These are phyloP conservation scores for Motacilla tschutschensis DNA, from an alignment of 2,113 vertebrate genomes.

Conservation along the genomic window DNA sequence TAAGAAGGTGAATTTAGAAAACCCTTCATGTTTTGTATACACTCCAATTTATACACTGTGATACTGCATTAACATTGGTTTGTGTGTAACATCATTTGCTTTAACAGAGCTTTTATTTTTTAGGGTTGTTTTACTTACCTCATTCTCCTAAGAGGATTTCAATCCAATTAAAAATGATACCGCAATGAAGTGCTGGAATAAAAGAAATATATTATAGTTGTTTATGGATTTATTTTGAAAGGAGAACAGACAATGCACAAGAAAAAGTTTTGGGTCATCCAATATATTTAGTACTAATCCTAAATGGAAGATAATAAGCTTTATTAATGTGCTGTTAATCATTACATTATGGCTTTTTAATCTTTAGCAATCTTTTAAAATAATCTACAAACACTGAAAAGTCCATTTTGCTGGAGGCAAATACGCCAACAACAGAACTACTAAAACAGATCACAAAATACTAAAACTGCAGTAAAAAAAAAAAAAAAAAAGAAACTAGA, in stretches of 20 bases:
- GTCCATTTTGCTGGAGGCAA: background rate
- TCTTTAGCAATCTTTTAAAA: background rate
- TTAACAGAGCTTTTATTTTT: background rate
- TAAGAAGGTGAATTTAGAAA: background rate
- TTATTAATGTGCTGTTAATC: background rate
- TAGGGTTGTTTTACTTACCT: constrained; percentile 5
- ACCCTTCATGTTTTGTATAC: background rate
- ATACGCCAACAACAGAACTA: background rate
- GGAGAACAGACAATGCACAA: background rate
- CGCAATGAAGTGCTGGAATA: background rate
- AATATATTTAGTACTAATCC: background rate
- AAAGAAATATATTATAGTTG: background rate
- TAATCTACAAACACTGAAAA: background rate
- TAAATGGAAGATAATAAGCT: background rate
- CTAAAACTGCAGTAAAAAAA: background rate
- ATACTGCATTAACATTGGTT: background rate
- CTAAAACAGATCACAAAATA: background rate
- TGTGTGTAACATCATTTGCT: background rate
- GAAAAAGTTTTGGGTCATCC: background rate
- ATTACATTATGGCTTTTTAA: background rate
- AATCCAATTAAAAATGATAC: background rate
- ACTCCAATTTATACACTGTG: background rate
- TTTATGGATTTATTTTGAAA: background rate
- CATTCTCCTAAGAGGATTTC: background rate
- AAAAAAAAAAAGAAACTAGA: background rate